A percentile compares a stretch with the other conserved stretches of the same genome.
phyloP scores from a whole-genome alignment of 2,113 vertebrate species.

The Myiozetetes cayanensis region DNA sequence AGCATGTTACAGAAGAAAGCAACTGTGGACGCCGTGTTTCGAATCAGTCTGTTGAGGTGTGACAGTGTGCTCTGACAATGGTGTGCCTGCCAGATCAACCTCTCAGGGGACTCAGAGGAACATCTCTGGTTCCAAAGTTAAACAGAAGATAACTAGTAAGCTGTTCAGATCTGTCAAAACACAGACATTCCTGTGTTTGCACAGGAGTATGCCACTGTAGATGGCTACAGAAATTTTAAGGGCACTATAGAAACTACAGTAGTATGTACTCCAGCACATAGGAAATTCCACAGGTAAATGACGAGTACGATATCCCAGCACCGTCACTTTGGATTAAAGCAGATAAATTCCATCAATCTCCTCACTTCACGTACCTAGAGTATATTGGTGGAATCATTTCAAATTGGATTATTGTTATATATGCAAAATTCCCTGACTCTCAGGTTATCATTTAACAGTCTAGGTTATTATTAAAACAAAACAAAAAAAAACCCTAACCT shows the following conservation, averaged over 20 bases:
- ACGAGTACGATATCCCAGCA: neutral
- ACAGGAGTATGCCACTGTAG: neutral
- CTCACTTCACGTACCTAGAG: neutral
- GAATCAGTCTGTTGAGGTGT: neutral
- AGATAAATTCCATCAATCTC: neutral
- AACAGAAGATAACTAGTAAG: neutral
- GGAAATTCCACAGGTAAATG: neutral
- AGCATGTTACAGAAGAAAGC: neutral
- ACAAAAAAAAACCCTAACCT: neutral
- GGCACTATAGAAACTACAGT: neutral
- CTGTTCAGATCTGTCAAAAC: neutral
- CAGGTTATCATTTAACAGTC: neutral
- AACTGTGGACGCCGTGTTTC: fast-evolving
- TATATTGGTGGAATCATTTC: neutral
- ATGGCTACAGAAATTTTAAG: neutral
- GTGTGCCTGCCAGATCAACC: neutral
- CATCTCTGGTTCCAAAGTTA: neutral
- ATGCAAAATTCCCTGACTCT: neutral
- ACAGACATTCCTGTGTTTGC: neutral
- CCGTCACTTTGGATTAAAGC: neutral
- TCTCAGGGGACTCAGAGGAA: neutral
- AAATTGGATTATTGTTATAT: neutral
- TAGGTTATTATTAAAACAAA: neutral
- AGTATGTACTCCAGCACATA: neutral
- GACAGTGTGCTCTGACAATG: neutral